A percentile compares a stretch with the other conserved stretches of the same genome.
Evolutionary conservation across 2,113 vertebrate genomes (phyloP).

Genomic region (Gambusia holbrooki): DNA sequence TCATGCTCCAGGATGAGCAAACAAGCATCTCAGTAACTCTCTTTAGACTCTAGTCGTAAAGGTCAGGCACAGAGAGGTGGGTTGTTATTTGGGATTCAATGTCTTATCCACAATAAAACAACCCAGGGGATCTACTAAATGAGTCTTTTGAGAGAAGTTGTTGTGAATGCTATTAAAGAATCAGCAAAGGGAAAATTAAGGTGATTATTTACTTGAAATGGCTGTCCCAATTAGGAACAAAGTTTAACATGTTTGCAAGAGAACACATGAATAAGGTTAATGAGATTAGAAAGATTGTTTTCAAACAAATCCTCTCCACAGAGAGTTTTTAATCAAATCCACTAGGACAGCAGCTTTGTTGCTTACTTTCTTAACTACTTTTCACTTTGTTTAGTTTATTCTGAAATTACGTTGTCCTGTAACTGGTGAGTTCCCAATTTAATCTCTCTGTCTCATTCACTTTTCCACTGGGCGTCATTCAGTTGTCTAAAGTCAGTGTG

Average conservation of each 20-base stretch:
- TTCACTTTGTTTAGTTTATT: neutral
- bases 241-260: constrained; percentile 2
- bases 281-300: constrained; percentile 3
- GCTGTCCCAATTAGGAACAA: constrained; percentile 28
- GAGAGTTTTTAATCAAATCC: neutral
- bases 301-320: constrained; percentile 16
- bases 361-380: neutral
- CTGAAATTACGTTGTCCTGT: neutral
- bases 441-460: no score
- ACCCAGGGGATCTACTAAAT: constrained; percentile 64
- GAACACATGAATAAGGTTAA: constrained; percentile 4
- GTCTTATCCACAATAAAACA: neutral
- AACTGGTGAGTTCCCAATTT: no score
- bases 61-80: constrained; percentile 58
- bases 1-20: constrained; percentile 9
- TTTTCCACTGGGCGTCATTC: no score
- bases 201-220: constrained; percentile 14
- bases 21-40: constrained; percentile 35
- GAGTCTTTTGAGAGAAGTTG: constrained; percentile 39
- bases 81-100: constrained; percentile 38
- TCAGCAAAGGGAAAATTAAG: neutral
- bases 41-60: constrained; percentile 58
- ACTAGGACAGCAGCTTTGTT: no score
- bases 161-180: neutral
- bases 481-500: no score